A percentile compares a stretch with the other conserved stretches of the same genome.
These are phyloP conservation scores for Cephonodes hylas DNA, from an alignment of 2,888 invertebrate genomes.

Conservation along the genomic window DNA sequence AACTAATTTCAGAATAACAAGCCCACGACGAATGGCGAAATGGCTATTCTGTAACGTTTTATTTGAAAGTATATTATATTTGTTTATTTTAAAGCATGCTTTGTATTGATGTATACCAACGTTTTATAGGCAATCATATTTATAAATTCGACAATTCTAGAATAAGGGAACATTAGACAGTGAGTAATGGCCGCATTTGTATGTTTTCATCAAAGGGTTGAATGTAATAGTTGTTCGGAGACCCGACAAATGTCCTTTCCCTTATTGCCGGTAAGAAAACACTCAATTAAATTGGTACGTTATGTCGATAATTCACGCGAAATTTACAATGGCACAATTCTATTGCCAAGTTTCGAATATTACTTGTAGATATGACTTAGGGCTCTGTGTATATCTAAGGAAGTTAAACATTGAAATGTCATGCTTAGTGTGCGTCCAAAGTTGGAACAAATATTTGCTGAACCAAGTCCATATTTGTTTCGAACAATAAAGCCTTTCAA, in stretches of 20 bases:
- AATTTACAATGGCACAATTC: not conserved
- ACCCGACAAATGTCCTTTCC: constrained; percentile 28
- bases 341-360: not conserved
- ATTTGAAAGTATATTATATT: not conserved
- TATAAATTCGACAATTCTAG: not conserved
- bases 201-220: constrained; percentile 34
- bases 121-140: not conserved
- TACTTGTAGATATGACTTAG: not conserved
- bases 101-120: not conserved
- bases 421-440: not conserved
- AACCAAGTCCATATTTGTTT: not conserved
- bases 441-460: not conserved
- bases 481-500: not conserved
- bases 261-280: constrained; percentile 28
- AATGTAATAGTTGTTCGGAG: constrained; percentile 29
- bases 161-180: not conserved
- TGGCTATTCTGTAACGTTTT: not conserved
- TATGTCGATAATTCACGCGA: constrained; percentile 8
- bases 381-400: not conserved
- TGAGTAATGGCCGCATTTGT: constrained; percentile 18
- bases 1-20: constrained; percentile 4
- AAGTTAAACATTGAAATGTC: not conserved
- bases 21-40: not conserved
- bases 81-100: not conserved
- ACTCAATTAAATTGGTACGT: constrained; percentile 18